Evolutionary conservation across 2,113 vertebrate genomes (phyloP).

Genomic region (Myotis davidii): DNA sequence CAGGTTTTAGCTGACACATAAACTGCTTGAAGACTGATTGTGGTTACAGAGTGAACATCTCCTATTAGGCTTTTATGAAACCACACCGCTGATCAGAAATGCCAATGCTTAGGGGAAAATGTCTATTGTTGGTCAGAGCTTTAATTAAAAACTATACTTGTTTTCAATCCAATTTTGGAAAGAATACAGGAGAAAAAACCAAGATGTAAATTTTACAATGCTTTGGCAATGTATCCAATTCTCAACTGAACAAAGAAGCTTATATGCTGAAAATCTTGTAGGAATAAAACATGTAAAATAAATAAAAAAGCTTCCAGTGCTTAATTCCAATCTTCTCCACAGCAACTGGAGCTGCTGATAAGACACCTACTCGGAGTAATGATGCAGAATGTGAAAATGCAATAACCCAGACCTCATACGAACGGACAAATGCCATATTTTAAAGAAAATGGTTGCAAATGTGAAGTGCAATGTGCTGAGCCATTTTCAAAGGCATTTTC

Average conservation of each 20-base stretch:
- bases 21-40: conserved; percentile 67
- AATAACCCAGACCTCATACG: conserved; percentile 82
- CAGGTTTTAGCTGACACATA: conserved; percentile 56
- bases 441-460: conserved; percentile 81
- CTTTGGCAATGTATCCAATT: conserved; percentile 83
- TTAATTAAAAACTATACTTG: conserved; percentile 86
- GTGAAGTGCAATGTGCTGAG: conserved; percentile 79
- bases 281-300: conserved; percentile 86
- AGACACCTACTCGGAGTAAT: conserved; percentile 87
- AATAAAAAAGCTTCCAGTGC: conserved; percentile 87
- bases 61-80: conserved; percentile 74
- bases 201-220: conserved; percentile 86
- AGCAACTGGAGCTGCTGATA: conserved; percentile 88
- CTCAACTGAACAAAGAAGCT: conserved; percentile 86
- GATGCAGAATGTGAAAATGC: conserved; percentile 86
- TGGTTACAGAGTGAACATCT: conserved; percentile 66
- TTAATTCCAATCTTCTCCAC: conserved; percentile 87
- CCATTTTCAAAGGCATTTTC: conserved; percentile 82
- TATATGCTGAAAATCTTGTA: conserved; percentile 87
- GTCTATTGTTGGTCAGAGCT: conserved; percentile 75
- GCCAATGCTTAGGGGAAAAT: conserved; percentile 15
- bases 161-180: conserved; percentile 87
- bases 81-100: conserved; percentile 75
- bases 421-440: conserved; percentile 81
- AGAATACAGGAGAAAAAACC: conserved; percentile 81